phyloP scores from a whole-genome alignment of 1,140 invertebrate genomes.

The Lordiphosa clarofinis region DNA sequence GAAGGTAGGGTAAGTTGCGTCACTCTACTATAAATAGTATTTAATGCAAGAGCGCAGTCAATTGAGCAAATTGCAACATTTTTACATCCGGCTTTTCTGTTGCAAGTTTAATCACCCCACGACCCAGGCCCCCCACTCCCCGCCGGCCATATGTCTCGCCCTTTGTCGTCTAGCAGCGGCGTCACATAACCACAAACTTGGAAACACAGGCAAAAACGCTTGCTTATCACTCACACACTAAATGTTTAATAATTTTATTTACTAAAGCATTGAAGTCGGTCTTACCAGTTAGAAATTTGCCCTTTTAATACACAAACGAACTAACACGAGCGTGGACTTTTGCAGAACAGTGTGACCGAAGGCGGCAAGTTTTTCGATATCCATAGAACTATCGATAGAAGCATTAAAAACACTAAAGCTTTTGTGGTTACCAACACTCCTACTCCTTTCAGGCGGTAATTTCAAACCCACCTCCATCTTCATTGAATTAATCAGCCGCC shows the following conservation, averaged over 20 bases:
- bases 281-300: conserved; percentile 51
- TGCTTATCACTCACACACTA: background rate
- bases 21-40: conserved; percentile 54
- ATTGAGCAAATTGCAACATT: conserved; percentile 27
- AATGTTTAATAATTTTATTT: conserved; percentile 8
- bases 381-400: too few relatives aligned
- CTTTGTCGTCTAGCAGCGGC: conserved; percentile 26
- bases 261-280: conserved; percentile 1
- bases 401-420: too few relatives aligned
- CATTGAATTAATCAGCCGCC: too few relatives aligned
- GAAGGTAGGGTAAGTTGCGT: conserved; percentile 42
- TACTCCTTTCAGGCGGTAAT: too few relatives aligned
- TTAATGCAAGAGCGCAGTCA: conserved; percentile 15
- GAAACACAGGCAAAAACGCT: background rate
- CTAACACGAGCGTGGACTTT: conserved; percentile 55
- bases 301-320: conserved; percentile 66
- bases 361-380: too few relatives aligned
- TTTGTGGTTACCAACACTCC: too few relatives aligned
- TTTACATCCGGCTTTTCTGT: conserved; percentile 26
- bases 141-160: conserved; percentile 39
- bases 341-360: conserved; percentile 9
- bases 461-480: too few relatives aligned
- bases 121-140: background rate
- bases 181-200: conserved; percentile 61
- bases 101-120: conserved; percentile 51